Percentiles rank a stretch among this genome's conserved stretches.
Evolutionary conservation across 2,113 vertebrate species (phyloP).

Genomic region (Canis aureus): DNA sequence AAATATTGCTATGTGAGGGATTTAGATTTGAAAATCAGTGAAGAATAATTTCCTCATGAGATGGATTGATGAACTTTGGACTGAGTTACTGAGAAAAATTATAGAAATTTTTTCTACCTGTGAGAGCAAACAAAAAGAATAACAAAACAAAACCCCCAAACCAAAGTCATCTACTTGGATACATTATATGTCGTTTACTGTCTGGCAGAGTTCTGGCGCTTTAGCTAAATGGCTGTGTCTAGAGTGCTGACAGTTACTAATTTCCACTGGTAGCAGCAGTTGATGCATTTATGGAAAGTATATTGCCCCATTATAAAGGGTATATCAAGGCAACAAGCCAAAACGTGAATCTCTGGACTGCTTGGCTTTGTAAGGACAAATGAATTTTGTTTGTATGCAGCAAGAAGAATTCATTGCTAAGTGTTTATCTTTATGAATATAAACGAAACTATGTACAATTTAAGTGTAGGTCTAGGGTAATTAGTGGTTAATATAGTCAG

Average conservation of each 20-base stretch:
- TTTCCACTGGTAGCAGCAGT: constrained; percentile 34
- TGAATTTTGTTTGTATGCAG: constrained; percentile 44
- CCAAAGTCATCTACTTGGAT: constrained; percentile 10
- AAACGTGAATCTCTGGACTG: constrained; percentile 6
- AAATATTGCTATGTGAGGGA: not conserved
- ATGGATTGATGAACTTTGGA: constrained; percentile 27
- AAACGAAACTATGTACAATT: constrained; percentile 16
- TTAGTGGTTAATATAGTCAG: not conserved
- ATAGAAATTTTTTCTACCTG: not conserved
- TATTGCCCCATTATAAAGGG: constrained; percentile 22
- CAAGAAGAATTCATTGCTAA: constrained; percentile 50
- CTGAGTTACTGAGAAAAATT: constrained; percentile 45
- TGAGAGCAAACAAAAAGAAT: not conserved
- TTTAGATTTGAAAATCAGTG: constrained; percentile 42
- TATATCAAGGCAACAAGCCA: not conserved
- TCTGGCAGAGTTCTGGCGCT: constrained; percentile 39
- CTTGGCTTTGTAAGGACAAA: constrained; percentile 39
- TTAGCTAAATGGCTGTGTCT: constrained; percentile 26
- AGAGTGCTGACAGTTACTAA: constrained; percentile 14
- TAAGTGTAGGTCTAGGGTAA: not conserved
- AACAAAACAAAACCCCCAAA: not conserved
- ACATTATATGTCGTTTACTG: constrained; percentile 1
- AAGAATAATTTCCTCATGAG: constrained; percentile 17
- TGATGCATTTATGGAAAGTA: constrained; percentile 32
- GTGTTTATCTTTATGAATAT: constrained; percentile 51